Evolutionary conservation across 2,888 invertebrate genomes (phyloP).

Genomic region (Brachynemurus nebulosus): DNA sequence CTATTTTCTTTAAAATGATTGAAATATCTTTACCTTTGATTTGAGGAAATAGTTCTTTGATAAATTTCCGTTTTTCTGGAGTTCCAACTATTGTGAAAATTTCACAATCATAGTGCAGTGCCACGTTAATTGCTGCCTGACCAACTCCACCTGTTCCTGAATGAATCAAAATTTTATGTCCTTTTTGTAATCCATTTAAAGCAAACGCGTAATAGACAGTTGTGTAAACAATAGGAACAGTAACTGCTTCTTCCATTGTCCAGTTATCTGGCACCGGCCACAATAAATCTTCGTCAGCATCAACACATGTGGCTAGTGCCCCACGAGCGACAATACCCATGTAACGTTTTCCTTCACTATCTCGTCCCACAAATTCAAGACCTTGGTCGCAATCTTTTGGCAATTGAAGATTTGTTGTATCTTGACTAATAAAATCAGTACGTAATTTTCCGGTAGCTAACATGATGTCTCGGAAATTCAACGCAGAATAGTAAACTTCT

Average conservation of each 20-base stretch:
- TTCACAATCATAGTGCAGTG: slow-evolving; percentile 40
- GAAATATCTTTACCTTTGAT: slow-evolving; percentile 16
- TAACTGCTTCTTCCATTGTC: slow-evolving; percentile 42
- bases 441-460: slow-evolving; percentile 78
- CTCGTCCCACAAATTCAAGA: slow-evolving; percentile 46
- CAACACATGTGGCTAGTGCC: slow-evolving; percentile 40
- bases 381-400: slow-evolving; percentile 50
- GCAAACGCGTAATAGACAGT: slow-evolving; percentile 35
- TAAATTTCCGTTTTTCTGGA: slow-evolving; percentile 35
- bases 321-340: slow-evolving; percentile 36
- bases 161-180: slow-evolving; percentile 36
- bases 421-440: slow-evolving; percentile 37
- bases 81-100: slow-evolving; percentile 49
- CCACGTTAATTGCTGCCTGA: slow-evolving; percentile 54
- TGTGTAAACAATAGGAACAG: slow-evolving; percentile 44
- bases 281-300: slow-evolving; percentile 30
- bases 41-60: slow-evolving; percentile 37
- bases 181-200: slow-evolving; percentile 26
- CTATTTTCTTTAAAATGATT: too few relatives aligned
- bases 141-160: slow-evolving; percentile 49
- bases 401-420: too few relatives aligned
- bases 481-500: slow-evolving; percentile 54
- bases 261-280: slow-evolving; percentile 41
- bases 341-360: slow-evolving; percentile 25
- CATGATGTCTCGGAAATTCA: slow-evolving; percentile 95